Evolutionary conservation across 2,113 vertebrate genomes (phyloP).

Genomic region (Ploceus nigricollis): DNA sequence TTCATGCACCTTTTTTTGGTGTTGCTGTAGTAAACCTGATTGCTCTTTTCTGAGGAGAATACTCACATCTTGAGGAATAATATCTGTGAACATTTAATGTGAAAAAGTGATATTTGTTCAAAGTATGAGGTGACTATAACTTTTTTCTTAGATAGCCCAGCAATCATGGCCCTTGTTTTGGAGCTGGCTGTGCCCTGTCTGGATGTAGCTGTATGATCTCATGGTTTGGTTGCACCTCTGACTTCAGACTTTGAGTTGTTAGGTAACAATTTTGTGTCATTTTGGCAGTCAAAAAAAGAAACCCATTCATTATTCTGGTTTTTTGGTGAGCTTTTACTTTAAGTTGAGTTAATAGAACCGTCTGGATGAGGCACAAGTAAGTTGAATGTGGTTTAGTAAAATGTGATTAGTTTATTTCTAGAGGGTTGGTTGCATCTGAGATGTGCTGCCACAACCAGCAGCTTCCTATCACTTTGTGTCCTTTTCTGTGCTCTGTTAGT

Average conservation of each 20-base stretch:
- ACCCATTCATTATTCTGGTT: background rate
- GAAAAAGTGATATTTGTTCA: background rate
- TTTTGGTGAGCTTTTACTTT: background rate
- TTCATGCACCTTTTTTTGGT: too few species aligned
- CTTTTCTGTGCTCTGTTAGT: background rate
- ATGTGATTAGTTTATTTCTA: background rate
- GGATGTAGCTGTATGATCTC: background rate
- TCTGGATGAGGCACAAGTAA: background rate
- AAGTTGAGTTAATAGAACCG: background rate
- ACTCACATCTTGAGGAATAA: background rate
- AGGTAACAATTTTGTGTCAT: background rate
- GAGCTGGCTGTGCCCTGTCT: background rate
- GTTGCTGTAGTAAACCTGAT: background rate
- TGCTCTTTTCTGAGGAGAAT: background rate
- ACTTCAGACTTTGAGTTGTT: background rate
- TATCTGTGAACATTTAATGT: fast-evolving
- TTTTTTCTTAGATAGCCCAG: fast-evolving
- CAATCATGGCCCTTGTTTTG: background rate
- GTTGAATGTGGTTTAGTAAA: background rate
- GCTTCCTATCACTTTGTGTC: background rate
- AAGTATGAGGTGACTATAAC: background rate
- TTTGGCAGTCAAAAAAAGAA: background rate
- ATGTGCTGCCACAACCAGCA: background rate
- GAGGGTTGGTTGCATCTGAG: background rate
- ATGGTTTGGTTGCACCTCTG: fast-evolving